phyloP scores from a whole-genome alignment of 1,140 invertebrate genomes.

The Leptonema lineaticorne region DNA sequence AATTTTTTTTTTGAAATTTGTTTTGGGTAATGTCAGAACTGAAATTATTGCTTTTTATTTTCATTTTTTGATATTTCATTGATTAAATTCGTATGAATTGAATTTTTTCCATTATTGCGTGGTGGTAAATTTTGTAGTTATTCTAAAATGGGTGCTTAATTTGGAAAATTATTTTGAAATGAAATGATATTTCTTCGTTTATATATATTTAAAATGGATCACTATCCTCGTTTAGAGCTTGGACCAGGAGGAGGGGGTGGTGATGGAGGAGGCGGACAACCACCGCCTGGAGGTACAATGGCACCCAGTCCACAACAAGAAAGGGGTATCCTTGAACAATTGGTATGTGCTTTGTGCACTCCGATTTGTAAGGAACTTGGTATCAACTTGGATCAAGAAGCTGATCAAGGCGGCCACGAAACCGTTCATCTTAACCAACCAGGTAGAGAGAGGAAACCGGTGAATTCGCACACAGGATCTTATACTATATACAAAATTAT shows the following conservation, averaged over 20 bases:
- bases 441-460: conserved; percentile 35
- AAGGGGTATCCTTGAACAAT: conserved; percentile 51
- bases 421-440: conserved; percentile 38
- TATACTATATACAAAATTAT: too few species aligned
- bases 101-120: too few species aligned
- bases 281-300: conserved; percentile 14
- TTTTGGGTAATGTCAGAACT: too few species aligned
- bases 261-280: conserved; percentile 44
- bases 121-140: too few species aligned
- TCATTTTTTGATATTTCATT: neutral
- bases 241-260: conserved; percentile 40
- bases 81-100: neutral
- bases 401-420: conserved; percentile 46
- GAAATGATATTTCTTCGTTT: neutral
- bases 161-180: neutral
- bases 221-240: conserved; percentile 29
- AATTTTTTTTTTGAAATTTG: neutral
- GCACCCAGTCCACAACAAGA: conserved; percentile 40
- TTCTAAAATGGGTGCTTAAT: too few species aligned
- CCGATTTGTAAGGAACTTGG: conserved; percentile 57
- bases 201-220: neutral
- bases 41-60: neutral
- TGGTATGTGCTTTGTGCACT: conserved; percentile 51
- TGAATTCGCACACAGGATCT: neutral
- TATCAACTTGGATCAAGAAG: conserved; percentile 44